Evolutionary conservation across 2,113 vertebrate genomes (phyloP).

Genomic region (Menura novaehollandiae): DNA sequence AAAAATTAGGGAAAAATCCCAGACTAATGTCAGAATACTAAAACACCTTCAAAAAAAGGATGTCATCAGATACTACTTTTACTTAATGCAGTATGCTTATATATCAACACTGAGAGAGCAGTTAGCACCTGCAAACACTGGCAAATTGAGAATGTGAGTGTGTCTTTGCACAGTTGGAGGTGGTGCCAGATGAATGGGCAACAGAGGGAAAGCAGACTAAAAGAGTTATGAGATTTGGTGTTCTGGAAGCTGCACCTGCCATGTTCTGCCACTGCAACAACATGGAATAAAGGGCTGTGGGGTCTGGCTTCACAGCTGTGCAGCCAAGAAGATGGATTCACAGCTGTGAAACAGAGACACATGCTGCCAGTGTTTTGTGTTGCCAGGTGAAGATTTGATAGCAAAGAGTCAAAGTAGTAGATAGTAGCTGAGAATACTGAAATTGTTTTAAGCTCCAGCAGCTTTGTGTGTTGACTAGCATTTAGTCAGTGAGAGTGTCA

Average conservation of each 20-base stretch:
- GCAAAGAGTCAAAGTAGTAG: neutral
- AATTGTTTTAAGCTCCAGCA: neutral
- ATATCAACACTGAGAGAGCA: neutral
- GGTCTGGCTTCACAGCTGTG: neutral
- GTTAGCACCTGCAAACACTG: neutral
- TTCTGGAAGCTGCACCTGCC: neutral
- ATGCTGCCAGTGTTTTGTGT: neutral
- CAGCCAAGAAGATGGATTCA: neutral
- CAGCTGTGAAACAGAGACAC: neutral
- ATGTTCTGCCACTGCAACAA: neutral
- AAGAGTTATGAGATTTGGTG: neutral
- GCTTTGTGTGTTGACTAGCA: neutral
- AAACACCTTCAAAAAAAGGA: neutral
- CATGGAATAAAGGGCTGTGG: neutral
- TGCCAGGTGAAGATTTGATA: neutral
- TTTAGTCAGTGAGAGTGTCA: neutral
- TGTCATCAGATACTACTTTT: neutral
- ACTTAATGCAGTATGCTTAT: neutral
- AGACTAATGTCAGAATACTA: neutral
- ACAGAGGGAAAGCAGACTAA: neutral
- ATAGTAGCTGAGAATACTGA: neutral
- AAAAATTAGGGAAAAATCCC: neutral
- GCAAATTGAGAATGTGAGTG: neutral
- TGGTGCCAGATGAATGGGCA: neutral
- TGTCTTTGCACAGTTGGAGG: neutral